Percentiles rank a stretch among this genome's conserved stretches.
Evolutionary conservation across 1,140 invertebrate species (phyloP).

Genomic region (Ditylenchus dipsaci): DNA sequence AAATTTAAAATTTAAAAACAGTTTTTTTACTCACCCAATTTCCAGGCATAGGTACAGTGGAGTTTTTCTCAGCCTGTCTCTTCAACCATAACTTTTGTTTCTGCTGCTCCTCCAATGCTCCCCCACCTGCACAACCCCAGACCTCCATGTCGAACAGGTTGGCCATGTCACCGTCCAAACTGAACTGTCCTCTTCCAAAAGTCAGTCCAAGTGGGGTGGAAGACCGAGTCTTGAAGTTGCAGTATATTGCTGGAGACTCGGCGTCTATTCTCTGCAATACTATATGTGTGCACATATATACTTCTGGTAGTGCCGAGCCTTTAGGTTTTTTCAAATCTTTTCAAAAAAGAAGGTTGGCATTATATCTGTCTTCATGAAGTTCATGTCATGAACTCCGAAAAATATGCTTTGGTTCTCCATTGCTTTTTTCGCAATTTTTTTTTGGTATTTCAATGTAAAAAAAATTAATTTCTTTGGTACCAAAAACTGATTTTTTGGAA

Average conservation of each 20-base stretch:
- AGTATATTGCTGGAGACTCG: slow-evolving; percentile 7
- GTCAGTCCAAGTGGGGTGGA: slow-evolving; percentile 2
- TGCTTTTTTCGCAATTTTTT: no score
- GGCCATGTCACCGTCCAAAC: slow-evolving; percentile 25
- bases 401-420: no score
- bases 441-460: no score
- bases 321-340: no score
- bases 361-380: not conserved
- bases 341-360: no score
- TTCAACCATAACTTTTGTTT: slow-evolving; percentile 43
- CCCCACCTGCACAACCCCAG: slow-evolving; percentile 40
- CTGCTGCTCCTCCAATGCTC: slow-evolving; percentile 41
- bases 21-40: slow-evolving; percentile 51
- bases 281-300: no score
- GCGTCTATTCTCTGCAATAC: slow-evolving; percentile 12
- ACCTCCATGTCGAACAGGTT: slow-evolving; percentile 25
- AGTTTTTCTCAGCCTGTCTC: slow-evolving; percentile 44
- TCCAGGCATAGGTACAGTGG: slow-evolving; percentile 53
- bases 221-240: slow-evolving; percentile 37
- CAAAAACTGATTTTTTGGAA: no score
- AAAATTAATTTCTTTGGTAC: no score
- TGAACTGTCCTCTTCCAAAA: slow-evolving; percentile 3
- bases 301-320: no score
- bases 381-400: no score
- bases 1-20: no score